Conservation (phyloP, 1,140 invertebrate genomes). For the Leptoteleia sp. region DNA sequence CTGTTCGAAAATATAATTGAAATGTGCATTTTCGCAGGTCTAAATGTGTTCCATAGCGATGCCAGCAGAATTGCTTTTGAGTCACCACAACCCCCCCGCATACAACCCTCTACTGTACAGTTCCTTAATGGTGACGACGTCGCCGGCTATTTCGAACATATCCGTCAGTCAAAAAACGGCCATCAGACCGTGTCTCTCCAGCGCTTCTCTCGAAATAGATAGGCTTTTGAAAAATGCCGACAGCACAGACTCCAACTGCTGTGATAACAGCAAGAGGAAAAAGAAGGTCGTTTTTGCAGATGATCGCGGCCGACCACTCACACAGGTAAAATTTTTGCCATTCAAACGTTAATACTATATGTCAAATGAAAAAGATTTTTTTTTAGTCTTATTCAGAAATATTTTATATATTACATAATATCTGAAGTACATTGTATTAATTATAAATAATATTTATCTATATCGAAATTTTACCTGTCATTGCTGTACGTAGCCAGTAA, state of each 20-base stretch:
- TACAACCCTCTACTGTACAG: constrained; percentile 74
- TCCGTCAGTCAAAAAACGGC: constrained; percentile 74
- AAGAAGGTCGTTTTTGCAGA: constrained; percentile 97
- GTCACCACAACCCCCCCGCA: constrained; percentile 77
- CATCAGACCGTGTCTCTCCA: constrained; percentile 73
- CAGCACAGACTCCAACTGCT: constrained; percentile 45
- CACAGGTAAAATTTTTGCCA: constrained; percentile 81
- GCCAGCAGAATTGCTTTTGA: constrained; percentile 78
- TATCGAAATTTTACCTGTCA: too few species aligned
- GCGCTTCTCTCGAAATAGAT: constrained; percentile 70
- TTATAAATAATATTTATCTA: too few species aligned
- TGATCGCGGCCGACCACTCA: constrained; percentile 92
- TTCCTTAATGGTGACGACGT: constrained; percentile 73
- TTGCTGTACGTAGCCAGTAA: too few species aligned
- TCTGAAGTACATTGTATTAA: too few species aligned
- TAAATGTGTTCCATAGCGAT: constrained; percentile 81
- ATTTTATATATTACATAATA: too few species aligned
- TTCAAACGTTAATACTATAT: too few species aligned
- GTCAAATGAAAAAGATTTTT: too few species aligned
- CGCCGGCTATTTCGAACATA: constrained; percentile 72
- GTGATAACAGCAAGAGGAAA: constrained; percentile 81
- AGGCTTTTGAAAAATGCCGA: constrained; percentile 68
- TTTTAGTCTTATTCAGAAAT: too few species aligned
- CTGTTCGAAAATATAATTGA: too few species aligned
- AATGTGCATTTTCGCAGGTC: constrained; percentile 62